Base-by-base conservation (phyloP, 2,113 vertebrate species). In the Bagarius yarrelli region DNA sequence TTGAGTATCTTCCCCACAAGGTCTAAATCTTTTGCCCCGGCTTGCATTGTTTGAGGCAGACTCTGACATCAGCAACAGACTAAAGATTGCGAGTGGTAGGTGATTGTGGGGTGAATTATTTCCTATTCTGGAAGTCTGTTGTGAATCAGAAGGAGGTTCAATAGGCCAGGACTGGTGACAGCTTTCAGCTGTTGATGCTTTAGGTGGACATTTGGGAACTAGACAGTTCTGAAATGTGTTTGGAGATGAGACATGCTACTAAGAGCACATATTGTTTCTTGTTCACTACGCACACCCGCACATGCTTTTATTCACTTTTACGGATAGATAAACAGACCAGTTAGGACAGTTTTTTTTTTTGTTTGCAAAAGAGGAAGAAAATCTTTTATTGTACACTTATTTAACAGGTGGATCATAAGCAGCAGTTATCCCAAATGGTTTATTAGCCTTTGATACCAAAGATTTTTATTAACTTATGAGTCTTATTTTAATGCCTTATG, bases 241-340 rank as follows among this genome's bases (percentile, higher is more conserved):
- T 52, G 27, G 69, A 72, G 47, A 72, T 72, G 47, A 72, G 47
- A 53, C 44, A 71, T 53, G 47, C 11, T 72, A 30, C 47, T 72
- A 72, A 72, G 50, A 53, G 70, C 25, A 53, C 70, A 53, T 30
- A 52, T 53, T 72, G 47, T 72, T 72, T 72, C 47, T 72, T 53
- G 47, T 53, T 72, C 70, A 71, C 44, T 52, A 30, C 44, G 52
- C 47, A 71, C 47, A 32, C 9, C 8, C 16, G 21, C 0, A 25
- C 47, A 30, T 0, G 25, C 47, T 30, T 25, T 32, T 72, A 72
- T 19, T 72, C 27, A 5, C 40, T 18, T 23, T n/a, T 27, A 70
- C 25, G n/a, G 14, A 50, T 70, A 40, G 67, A 23, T 69, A 14
- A 47, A 69, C 44, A 71, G 13, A 52, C 8, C 18, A 19, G 8